phyloP scores from a whole-genome alignment of 2,888 invertebrate species.

The Alviniconcha strummeri region DNA sequence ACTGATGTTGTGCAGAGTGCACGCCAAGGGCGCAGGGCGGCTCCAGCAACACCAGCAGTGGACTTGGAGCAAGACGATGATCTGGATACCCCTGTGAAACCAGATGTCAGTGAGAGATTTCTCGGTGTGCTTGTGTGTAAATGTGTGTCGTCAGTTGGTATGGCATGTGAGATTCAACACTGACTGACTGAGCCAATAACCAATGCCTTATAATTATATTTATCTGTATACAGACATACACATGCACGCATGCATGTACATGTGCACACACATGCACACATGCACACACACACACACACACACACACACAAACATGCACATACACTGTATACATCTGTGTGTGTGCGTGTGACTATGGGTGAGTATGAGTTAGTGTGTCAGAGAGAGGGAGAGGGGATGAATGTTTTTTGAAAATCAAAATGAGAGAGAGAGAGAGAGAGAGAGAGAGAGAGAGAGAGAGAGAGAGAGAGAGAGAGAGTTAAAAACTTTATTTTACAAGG shows the following conservation, averaged over 20 bases:
- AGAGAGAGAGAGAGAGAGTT: no score
- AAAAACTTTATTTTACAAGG: no score
- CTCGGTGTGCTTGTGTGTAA: neutral
- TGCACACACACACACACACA: no score
- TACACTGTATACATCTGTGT: neutral
- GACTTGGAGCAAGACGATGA: conserved; percentile 40
- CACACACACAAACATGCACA: no score
- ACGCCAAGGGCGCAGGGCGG: conserved; percentile 42
- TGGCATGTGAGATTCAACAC: no score
- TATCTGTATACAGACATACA: neutral
- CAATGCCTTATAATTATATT: no score
- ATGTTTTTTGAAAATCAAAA: no score
- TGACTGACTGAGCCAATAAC: no score
- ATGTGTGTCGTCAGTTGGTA: neutral
- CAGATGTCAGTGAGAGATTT: conserved; percentile 5
- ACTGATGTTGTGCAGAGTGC: conserved; percentile 19
- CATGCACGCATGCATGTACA: neutral
- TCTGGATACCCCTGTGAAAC: conserved; percentile 10
- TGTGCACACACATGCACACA: neutral
- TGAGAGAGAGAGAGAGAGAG: no score
- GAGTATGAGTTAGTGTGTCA: neutral
- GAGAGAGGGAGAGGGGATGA: neutral
- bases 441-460: no score
- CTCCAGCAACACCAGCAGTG: conserved; percentile 34
- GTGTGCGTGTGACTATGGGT: neutral